phyloP scores from a whole-genome alignment of 2,797 vertebrate genomes.

The Sebastolobus alascanus region DNA sequence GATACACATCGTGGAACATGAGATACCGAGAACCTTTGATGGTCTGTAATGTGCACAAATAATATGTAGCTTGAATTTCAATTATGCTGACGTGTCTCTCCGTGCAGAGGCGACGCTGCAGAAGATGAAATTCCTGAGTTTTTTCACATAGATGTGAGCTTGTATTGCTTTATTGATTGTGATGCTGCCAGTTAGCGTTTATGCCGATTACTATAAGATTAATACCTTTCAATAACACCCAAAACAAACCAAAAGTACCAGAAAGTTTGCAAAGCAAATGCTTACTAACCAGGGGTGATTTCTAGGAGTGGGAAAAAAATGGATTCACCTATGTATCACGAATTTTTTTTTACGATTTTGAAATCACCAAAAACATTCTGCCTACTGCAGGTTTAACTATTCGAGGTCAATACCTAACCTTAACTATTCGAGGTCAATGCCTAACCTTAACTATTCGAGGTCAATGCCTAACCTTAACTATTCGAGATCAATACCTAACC shows the following conservation, averaged over 20 bases:
- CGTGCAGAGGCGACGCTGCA: not conserved
- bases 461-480: no score
- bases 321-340: no score
- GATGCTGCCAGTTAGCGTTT: not conserved
- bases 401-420: no score
- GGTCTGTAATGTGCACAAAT: conserved; percentile 36
- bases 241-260: not conserved
- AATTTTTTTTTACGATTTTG: no score
- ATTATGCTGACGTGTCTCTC: conserved; percentile 13
- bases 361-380: no score
- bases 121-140: conserved; percentile 14
- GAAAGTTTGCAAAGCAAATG: not conserved
- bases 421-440: no score
- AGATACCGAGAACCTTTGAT: conserved; percentile 33
- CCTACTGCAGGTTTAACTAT: no score
- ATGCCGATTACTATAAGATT: not conserved
- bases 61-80: conserved; percentile 54
- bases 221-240: not conserved
- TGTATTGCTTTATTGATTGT: not conserved
- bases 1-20: conserved; percentile 45
- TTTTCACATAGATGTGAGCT: not conserved
- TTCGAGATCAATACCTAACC: no score
- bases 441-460: no score
- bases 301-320: no score
- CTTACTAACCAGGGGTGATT: not conserved